Conservation (phyloP, 2,113 vertebrate species). For the Phocoena phocoena region DNA sequence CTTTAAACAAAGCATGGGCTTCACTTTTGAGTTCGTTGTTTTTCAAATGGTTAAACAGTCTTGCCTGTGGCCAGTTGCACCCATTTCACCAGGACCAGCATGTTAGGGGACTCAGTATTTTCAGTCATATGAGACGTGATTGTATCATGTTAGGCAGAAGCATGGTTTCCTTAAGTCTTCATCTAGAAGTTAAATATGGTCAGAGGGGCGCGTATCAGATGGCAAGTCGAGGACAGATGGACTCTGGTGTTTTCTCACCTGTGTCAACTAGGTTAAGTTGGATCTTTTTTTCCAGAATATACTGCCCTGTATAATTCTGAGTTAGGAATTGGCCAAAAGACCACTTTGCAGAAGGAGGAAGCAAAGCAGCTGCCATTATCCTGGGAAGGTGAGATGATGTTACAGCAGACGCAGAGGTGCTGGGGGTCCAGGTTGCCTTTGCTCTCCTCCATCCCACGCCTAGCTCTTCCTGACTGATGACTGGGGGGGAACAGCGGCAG, state of each 20-base stretch:
- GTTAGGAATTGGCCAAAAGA: not conserved
- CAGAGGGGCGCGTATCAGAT: not conserved
- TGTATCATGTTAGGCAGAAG: not conserved
- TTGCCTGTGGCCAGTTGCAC: not conserved
- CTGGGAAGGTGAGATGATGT: not conserved
- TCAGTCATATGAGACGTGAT: not conserved
- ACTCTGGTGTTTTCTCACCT: not conserved
- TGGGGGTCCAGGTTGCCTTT: not conserved
- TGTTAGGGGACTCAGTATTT: rapidly evolving
- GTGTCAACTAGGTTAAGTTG: not conserved
- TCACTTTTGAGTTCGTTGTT: not conserved
- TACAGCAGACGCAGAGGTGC: not conserved
- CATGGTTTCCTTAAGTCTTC: not conserved
- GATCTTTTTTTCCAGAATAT: not conserved
- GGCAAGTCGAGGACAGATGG: not conserved
- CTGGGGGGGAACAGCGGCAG: not conserved
- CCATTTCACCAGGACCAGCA: not conserved
- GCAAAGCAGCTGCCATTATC: no score
- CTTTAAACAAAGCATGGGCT: not conserved
- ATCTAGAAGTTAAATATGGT: not conserved
- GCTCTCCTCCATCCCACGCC: rapidly evolving
- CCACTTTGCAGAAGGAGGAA: not conserved
- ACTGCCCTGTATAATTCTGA: not conserved
- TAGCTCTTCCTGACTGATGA: not conserved
- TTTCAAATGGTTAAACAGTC: not conserved